Evolutionary conservation across 2,888 invertebrate species (phyloP).

Genomic region (Eupithecia abbreviata): DNA sequence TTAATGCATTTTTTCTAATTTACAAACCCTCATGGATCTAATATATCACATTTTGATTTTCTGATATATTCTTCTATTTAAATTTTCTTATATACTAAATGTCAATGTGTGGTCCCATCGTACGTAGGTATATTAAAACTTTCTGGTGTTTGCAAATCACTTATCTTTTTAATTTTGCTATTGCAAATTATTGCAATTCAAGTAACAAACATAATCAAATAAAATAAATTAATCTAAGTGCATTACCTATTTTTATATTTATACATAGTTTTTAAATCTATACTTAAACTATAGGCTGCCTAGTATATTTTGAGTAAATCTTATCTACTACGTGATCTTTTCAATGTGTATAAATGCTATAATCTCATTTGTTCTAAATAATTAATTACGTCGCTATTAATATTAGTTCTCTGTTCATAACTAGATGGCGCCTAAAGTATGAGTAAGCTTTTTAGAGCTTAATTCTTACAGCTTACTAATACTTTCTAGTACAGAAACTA

Average conservation of each 20-base stretch:
- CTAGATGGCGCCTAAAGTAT: background rate
- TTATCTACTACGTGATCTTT: background rate
- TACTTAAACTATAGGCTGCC: background rate
- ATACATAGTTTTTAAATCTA: background rate
- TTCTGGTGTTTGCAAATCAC: background rate
- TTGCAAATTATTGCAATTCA: background rate
- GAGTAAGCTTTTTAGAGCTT: no score
- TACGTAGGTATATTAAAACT: background rate
- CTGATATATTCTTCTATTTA: background rate
- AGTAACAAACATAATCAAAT: background rate
- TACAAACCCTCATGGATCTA: background rate
- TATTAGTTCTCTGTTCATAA: background rate
- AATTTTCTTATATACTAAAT: background rate
- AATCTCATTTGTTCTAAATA: background rate
- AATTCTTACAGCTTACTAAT: background rate
- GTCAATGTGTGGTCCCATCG: background rate
- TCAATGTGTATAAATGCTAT: background rate
- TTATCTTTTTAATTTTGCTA: background rate
- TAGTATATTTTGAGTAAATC: background rate
- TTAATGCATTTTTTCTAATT: background rate
- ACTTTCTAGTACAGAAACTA: background rate
- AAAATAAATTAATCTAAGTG: background rate
- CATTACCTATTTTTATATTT: background rate
- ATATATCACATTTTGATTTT: background rate
- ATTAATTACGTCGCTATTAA: background rate